Percentiles rank a stretch among this genome's conserved stretches.
These are phyloP conservation scores for Chaetogeoica ovagalla DNA, from an alignment of 2,888 invertebrate species.

Conservation along the genomic window DNA sequence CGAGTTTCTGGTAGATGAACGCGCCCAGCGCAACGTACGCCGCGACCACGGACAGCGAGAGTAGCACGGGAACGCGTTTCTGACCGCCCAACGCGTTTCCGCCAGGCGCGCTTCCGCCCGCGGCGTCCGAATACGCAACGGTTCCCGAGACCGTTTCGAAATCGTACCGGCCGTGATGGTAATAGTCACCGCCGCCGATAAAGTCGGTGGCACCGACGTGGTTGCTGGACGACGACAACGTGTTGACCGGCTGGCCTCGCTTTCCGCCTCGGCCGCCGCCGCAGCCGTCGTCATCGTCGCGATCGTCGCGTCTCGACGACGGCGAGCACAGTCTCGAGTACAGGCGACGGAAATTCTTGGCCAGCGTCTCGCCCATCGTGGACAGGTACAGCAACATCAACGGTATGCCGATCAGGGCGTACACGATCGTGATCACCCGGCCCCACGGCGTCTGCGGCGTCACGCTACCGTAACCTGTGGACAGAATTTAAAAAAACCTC, in stretches of 20 bases:
- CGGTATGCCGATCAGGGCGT: conserved; percentile 85
- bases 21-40: conserved; percentile 88
- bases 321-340: conserved; percentile 65
- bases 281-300: conserved; percentile 33
- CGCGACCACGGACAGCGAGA: conserved; percentile 83
- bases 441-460: conserved; percentile 80
- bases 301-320: conserved; percentile 52
- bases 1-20: conserved; percentile 84
- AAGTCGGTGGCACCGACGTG: conserved; percentile 53
- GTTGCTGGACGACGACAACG: conserved; percentile 49
- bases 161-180: conserved; percentile 33
- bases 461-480: conserved; percentile 81
- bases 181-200: conserved; percentile 4
- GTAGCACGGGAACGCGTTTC: conserved; percentile 77
- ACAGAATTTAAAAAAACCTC: conserved; percentile 3
- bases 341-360: conserved; percentile 74
- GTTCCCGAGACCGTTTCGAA: conserved; percentile 38
- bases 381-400: conserved; percentile 85
- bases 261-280: conserved; percentile 45
- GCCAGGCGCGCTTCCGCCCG: conserved; percentile 1
- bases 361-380: conserved; percentile 82
- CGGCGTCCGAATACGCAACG: neutral
- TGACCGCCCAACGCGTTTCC: conserved; percentile 25
- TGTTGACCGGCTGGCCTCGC: conserved; percentile 53
- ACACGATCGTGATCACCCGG: conserved; percentile 78